These are phyloP conservation scores for Stylophora pistillata DNA, from an alignment of 64 coral and sea anemone species.

Conservation along the genomic window DNA sequence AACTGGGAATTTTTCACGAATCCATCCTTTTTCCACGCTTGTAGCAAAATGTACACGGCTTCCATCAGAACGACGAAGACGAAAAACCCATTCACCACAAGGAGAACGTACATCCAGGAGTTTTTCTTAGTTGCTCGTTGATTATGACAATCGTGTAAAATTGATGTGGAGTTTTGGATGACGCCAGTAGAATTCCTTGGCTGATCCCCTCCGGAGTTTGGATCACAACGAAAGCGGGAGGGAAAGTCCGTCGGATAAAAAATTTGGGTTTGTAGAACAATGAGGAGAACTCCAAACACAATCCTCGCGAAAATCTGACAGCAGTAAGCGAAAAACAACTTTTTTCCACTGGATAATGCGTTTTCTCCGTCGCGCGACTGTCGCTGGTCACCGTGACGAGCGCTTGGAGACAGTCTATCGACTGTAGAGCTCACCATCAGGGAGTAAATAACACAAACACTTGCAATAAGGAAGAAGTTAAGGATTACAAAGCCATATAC, in stretches of 20 bases:
- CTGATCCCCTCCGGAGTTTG: not conserved
- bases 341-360: no score
- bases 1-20: not conserved
- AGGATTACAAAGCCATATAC: not conserved
- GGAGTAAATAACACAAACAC: not conserved
- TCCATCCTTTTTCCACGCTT: not conserved
- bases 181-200: not conserved
- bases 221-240: not conserved
- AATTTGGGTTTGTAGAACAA: not conserved
- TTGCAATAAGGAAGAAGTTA: not conserved
- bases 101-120: not conserved
- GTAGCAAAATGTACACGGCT: not conserved
- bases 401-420: not conserved
- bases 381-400: not conserved
- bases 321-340: no score
- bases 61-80: not conserved
- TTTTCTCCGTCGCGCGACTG: not conserved
- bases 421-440: not conserved
- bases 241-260: not conserved
- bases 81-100: not conserved
- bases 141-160: not conserved
- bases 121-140: not conserved
- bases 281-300: not conserved
- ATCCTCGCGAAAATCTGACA: no score
- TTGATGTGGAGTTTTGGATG: not conserved